These are phyloP conservation scores for Anthopleura sola DNA, from an alignment of 64 coral and sea anemone species.

Conservation along the genomic window DNA sequence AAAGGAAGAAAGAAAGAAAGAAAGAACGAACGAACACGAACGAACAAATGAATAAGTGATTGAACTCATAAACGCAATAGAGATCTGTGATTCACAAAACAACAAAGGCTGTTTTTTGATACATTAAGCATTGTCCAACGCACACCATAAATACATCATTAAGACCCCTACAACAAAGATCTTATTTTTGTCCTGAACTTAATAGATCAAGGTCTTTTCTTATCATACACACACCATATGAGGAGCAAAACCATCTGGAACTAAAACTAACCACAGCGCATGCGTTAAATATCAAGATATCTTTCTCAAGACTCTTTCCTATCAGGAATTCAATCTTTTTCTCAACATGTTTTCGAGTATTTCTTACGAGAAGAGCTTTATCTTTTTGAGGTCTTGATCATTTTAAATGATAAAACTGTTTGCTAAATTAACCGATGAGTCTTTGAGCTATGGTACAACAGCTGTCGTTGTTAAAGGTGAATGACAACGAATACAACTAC, in stretches of 20 bases:
- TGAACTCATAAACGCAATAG: too few relatives aligned
- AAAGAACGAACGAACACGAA: background rate
- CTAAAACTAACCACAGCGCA: background rate
- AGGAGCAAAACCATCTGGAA: background rate
- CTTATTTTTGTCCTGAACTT: background rate
- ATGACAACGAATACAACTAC: background rate
- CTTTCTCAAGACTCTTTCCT: background rate
- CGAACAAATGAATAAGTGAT: background rate
- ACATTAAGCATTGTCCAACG: background rate
- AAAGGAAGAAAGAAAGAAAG: background rate
- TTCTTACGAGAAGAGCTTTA: slow-evolving; percentile 27
- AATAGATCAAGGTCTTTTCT: background rate
- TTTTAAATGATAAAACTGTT: slow-evolving; percentile 2
- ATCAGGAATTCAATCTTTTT: background rate
- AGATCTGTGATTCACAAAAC: too few relatives aligned
- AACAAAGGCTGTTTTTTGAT: background rate
- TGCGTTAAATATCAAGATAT: background rate
- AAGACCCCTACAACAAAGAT: background rate
- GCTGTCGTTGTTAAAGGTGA: background rate
- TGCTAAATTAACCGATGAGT: background rate
- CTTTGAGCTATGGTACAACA: background rate
- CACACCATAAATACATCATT: background rate
- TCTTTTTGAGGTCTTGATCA: slow-evolving; percentile 39
- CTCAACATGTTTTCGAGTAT: slow-evolving; percentile 18
- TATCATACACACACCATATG: background rate